Percentiles rank a stretch among this genome's conserved stretches.
phyloP scores from a whole-genome alignment of 2,113 vertebrate species.

The Narcine bancroftii region DNA sequence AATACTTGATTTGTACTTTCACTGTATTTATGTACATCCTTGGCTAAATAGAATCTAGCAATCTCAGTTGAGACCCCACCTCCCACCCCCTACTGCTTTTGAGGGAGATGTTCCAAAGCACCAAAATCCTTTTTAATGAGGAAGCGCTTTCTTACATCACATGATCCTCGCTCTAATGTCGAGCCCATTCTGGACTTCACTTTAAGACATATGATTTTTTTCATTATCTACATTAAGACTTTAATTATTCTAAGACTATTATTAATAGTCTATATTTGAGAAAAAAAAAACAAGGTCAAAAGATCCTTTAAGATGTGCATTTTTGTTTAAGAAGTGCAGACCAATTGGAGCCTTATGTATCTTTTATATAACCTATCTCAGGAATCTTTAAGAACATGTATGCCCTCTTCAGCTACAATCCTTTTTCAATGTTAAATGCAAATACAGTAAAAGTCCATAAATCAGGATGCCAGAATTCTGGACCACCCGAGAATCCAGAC shows the following conservation, averaged over 20 bases:
- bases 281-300: not conserved
- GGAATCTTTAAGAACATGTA: not conserved
- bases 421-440: not conserved
- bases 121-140: not conserved
- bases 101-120: not conserved
- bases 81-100: not conserved
- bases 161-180: not conserved
- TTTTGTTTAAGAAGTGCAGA: too few relatives aligned
- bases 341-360: too few relatives aligned
- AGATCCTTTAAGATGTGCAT: not conserved
- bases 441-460: too few relatives aligned
- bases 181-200: not conserved
- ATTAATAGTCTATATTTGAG: not conserved
- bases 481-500: too few relatives aligned
- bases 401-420: not conserved
- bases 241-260: not conserved
- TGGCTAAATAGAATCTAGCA: not conserved
- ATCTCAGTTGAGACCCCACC: not conserved
- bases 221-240: not conserved
- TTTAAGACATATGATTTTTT: not conserved
- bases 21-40: not conserved
- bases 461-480: too few relatives aligned
- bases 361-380: not conserved
- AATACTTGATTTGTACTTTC: not conserved
- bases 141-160: not conserved